Conservation (phyloP, 2,888 invertebrate species). For the Orthonevra nobilis region DNA sequence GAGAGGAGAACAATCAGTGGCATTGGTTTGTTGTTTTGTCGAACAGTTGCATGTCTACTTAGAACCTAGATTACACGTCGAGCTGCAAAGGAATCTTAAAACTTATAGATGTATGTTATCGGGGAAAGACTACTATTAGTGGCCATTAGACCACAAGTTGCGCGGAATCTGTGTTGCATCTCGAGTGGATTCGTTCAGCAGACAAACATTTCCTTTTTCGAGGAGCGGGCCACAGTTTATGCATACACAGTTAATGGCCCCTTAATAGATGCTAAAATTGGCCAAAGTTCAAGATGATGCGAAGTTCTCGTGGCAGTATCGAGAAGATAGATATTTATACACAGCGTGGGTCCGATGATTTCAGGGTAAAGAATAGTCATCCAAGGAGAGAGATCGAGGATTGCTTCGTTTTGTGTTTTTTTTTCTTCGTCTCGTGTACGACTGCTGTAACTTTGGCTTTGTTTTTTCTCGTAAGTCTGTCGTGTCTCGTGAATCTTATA, state of each 20-base stretch:
- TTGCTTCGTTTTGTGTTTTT: background rate
- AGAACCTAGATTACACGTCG: conserved; percentile 10
- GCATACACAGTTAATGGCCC: conserved; percentile 51
- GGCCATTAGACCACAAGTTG: conserved; percentile 52
- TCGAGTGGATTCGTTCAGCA: conserved; percentile 41
- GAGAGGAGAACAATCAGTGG: conserved; percentile 11
- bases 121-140: conserved; percentile 36
- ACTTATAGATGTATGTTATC: conserved; percentile 29
- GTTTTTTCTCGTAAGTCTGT: background rate
- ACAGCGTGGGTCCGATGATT: background rate
- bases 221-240: conserved; percentile 32
- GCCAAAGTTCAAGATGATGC: conserved; percentile 59
- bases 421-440: conserved; percentile 12
- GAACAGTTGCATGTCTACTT: conserved; percentile 1
- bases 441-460: background rate
- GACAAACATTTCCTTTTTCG: conserved; percentile 10
- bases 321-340: conserved; percentile 9
- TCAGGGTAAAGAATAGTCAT: background rate
- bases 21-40: no score
- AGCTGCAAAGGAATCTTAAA: conserved; percentile 11
- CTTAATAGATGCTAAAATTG: conserved; percentile 62
- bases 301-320: conserved; percentile 31
- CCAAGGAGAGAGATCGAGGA: background rate
- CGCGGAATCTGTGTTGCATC: conserved; percentile 49
- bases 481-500: conserved; percentile 20